These are phyloP conservation scores for Tragelaphus strepsiceros DNA, from an alignment of 2,113 vertebrate species.

Conservation along the genomic window DNA sequence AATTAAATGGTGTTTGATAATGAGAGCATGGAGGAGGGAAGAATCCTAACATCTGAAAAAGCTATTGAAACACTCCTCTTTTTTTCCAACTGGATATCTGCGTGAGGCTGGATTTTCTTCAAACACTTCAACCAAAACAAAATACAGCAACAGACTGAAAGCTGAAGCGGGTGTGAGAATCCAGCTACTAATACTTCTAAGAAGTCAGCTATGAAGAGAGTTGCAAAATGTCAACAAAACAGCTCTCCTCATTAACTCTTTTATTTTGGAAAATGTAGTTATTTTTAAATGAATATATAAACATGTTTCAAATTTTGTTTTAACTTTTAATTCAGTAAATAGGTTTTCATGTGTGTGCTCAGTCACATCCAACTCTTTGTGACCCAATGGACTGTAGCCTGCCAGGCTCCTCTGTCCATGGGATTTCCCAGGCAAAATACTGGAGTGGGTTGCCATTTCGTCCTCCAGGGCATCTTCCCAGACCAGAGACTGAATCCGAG, in stretches of 20 bases:
- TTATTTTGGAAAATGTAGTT: background rate
- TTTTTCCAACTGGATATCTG: background rate
- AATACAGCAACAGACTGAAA: background rate
- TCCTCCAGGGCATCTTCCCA: no score
- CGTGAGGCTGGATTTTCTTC: background rate
- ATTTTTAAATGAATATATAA: background rate
- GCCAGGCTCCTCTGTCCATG: no score
- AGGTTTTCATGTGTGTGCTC: background rate
- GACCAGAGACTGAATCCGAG: background rate
- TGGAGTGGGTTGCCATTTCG: no score
- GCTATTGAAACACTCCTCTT: background rate
- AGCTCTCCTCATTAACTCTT: background rate
- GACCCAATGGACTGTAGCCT: background rate
- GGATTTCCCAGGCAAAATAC: no score
- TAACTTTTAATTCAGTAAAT: background rate
- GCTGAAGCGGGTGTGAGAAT: background rate
- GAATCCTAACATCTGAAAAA: background rate
- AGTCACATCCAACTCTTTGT: background rate
- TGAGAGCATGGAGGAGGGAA: background rate
- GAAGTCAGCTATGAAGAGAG: background rate
- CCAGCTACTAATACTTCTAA: background rate
- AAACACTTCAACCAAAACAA: background rate
- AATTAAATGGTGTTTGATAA: conserved; percentile 74
- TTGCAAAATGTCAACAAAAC: background rate
- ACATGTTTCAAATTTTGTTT: background rate